Evolutionary conservation across 2,797 vertebrate species (phyloP), one percentile per base, ranked within the genome.

Genomic region (Gymnoscopelus braueri): DNA sequence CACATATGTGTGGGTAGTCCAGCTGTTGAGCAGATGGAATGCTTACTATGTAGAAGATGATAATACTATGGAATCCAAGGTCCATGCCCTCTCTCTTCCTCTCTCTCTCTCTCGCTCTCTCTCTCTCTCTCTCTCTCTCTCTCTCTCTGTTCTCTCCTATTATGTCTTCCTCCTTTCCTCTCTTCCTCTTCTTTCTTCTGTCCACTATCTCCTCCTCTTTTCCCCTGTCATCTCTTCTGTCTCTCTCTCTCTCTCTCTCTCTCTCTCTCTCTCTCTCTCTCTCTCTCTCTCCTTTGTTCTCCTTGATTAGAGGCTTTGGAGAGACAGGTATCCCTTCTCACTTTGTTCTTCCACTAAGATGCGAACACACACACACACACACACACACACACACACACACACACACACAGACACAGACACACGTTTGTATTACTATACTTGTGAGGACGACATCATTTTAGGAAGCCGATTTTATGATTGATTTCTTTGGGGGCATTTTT

Each of bases 11-110:
- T 78, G 71, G 71, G 67, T 74, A 73, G 75, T 73, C 83, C 94
- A 95, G 94, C 94, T 96, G 94, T 92, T 87, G 89, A 93, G 79
- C 94, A 95, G 93, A 94, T 94, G 94, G 91, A 93, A 92, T 91
- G 90, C 86, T 91, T 89, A 88, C 85, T 86, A 92, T 94, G 94
- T 89, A 86, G 87, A 71, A 87, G 89, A 90, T 82, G 84, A 92
- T 91, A 87, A 92, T 88, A 77, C 84, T 67, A 73, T 39, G 85
- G 89, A 91, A 90, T 87, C 69, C 77, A 72, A 78, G 67, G 78
- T 85, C 80, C 80, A 64, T 65, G 47, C 62, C 71, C 62, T 77
- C 67, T 71, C 59, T 57, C 55, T 67, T 68, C 78, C 69, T 63
- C 12, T 79, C 71, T 79, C n/a, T n/a, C 53, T 44, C 52, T 44